These are phyloP conservation scores for Thera britannica DNA, from an alignment of 2,888 invertebrate species.

Conservation along the genomic window DNA sequence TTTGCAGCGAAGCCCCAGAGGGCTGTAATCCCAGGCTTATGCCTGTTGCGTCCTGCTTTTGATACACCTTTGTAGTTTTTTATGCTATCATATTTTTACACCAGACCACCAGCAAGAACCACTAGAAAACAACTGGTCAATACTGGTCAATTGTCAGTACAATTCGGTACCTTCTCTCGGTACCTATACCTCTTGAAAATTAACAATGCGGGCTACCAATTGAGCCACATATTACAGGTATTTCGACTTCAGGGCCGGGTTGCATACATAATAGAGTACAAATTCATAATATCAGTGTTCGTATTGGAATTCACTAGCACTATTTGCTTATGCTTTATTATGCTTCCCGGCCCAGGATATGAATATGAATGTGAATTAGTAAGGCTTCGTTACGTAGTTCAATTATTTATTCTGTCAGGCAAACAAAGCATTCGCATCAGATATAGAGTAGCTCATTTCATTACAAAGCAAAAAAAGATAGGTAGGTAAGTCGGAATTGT, in stretches of 20 bases:
- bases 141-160: neutral
- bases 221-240: neutral
- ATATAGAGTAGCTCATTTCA: too few relatives aligned
- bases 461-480: too few relatives aligned
- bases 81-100: constrained; percentile 6
- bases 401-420: too few relatives aligned
- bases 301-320: too few relatives aligned
- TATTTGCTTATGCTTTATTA: too few relatives aligned
- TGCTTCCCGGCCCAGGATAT: too few relatives aligned
- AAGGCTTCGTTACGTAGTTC: too few relatives aligned
- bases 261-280: neutral
- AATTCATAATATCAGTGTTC: neutral
- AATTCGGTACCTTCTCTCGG: neutral
- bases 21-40: constrained; percentile 77
- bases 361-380: too few relatives aligned
- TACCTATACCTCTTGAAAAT: too few relatives aligned
- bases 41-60: constrained; percentile 74
- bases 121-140: neutral
- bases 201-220: neutral
- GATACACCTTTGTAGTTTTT: constrained; percentile 48
- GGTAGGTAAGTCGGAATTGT: too few relatives aligned
- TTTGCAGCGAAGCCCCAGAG: constrained; percentile 79
- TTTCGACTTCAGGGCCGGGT: neutral
- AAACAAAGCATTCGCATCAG: too few relatives aligned
- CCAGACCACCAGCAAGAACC: neutral